Conservation (phyloP, 2,888 invertebrate species). For the Reticulitermes lucifugus region DNA sequence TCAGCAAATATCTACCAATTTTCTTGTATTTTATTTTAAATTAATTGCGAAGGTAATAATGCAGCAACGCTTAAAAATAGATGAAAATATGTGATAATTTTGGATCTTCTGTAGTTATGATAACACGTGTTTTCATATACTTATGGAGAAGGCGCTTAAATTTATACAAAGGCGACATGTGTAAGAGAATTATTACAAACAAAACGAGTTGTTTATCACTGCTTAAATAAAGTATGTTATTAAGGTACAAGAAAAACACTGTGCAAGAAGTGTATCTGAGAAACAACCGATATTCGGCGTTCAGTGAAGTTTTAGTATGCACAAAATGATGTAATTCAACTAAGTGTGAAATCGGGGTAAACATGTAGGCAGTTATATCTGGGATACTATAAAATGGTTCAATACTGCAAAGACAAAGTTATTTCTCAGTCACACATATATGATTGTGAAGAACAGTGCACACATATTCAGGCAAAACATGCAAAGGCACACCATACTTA, state of each 20-base stretch:
- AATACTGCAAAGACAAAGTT: too few relatives aligned
- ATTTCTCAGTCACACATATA: too few relatives aligned
- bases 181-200: background rate
- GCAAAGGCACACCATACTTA: background rate
- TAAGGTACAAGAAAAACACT: background rate
- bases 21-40: too few relatives aligned
- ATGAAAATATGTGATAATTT: too few relatives aligned
- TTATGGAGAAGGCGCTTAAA: background rate
- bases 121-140: background rate
- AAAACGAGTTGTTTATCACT: background rate
- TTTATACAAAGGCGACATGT: background rate
- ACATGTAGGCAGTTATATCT: too few relatives aligned
- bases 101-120: background rate
- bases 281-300: background rate
- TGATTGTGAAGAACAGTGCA: background rate
- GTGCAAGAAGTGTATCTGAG: background rate
- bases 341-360: too few relatives aligned
- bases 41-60: too few relatives aligned
- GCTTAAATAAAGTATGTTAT: background rate
- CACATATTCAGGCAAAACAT: background rate
- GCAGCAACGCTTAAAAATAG: too few relatives aligned
- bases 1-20: too few relatives aligned
- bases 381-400: too few relatives aligned
- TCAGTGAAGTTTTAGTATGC: too few relatives aligned
- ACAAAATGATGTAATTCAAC: too few relatives aligned